Evolutionary conservation across 2,113 vertebrate genomes (phyloP), one percentile per base, ranked within the genome.

Genomic region (Elachura formosa): DNA sequence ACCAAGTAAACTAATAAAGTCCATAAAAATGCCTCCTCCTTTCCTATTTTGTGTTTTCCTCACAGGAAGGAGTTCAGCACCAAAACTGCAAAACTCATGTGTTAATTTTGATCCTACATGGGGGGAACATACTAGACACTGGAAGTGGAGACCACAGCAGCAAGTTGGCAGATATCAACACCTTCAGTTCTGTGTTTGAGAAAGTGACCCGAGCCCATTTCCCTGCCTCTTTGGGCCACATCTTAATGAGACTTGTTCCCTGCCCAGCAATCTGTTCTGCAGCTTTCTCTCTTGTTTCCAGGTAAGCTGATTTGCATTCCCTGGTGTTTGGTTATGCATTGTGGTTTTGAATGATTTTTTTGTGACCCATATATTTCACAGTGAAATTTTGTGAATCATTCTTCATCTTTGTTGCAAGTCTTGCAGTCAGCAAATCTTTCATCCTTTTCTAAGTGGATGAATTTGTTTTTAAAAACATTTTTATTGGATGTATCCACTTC

Each of bases 241-340:
- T 99, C 95, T 98, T 98, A 88, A 98, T 99, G 95, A 98, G 98
- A 75, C 98, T 99, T 43, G 98, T 99, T 94, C 97, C 99, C 18
- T 99, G 99, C 95, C 99, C 99, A 10, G 98, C 99, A 19, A 98
- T 99, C 95, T 99, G 99, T 63, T 98, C 99, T 1, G 98, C 99
- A 82, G 99, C 99, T 82, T 99, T 99, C 97, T 98, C 99, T 9
- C 98, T 99, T 55, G 98, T 99, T 93, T 99, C 99, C 76, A 99
- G 99, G 99, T 99, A 97, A 99, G 99, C 97, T 62, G 28, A 51
- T 73, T 71, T 56, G 23, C 23, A 28, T 81, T 87, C 80, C 33
- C 31, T 41, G 36, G 33, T 33, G n/a, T 41, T 75, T 64, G 29
- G 7, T 34, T 89, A 81, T 71, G 38, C 49, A 10, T 38, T 43